phyloP scores from a whole-genome alignment of 92 coral and sea anemone species.

The Umimayanthus kanabou region DNA sequence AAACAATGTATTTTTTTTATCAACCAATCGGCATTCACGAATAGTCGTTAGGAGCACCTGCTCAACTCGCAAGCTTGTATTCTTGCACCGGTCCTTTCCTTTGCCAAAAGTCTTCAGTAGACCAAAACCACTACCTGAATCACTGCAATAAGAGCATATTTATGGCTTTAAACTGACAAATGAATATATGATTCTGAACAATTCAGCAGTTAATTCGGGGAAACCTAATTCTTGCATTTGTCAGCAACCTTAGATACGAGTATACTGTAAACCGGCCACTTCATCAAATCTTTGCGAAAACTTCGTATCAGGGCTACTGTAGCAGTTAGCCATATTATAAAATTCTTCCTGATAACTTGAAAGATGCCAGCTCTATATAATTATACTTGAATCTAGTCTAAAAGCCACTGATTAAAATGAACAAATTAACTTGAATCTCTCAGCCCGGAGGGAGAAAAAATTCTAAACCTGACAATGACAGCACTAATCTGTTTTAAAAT shows the following conservation, averaged over 20 bases:
- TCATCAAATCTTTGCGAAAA: not conserved
- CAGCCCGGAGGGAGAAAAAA: not conserved
- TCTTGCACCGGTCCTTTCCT: not conserved
- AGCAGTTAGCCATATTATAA: not conserved
- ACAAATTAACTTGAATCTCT: not conserved
- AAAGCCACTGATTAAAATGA: not conserved
- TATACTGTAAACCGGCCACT: not conserved
- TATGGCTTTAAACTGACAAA: not conserved
- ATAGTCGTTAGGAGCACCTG: constrained; percentile 15
- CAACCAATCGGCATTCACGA: constrained; percentile 14
- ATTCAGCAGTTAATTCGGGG: not conserved
- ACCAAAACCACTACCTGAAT: not conserved
- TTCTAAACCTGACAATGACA: constrained; percentile 1
- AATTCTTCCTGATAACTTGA: not conserved
- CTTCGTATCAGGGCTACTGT: not conserved
- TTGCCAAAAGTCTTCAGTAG: not conserved
- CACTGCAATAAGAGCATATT: not conserved
- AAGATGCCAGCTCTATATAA: not conserved
- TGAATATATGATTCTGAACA: not conserved
- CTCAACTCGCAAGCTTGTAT: not conserved
- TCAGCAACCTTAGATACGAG: too few species aligned
- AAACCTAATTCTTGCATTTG: too few species aligned
- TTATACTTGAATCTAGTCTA: not conserved
- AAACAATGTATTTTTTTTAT: not conserved
- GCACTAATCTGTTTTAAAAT: constrained; percentile 12